Percentiles rank a stretch among this genome's conserved stretches.
phyloP scores from a whole-genome alignment of 2,113 vertebrate species.

The Megaceryle maxima region DNA sequence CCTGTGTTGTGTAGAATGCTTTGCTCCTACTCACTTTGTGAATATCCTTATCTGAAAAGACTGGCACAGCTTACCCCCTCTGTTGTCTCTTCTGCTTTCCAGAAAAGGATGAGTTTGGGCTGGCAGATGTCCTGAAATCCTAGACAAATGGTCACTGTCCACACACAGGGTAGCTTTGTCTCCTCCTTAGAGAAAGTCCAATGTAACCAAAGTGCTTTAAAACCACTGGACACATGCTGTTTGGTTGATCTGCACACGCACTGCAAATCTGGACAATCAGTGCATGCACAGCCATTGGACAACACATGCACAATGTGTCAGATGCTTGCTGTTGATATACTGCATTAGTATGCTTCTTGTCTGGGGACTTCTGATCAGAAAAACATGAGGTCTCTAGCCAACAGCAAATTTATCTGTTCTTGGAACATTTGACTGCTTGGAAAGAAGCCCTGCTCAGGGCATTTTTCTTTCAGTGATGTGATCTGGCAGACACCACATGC shows the following conservation, averaged over 20 bases:
- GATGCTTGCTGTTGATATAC: background rate
- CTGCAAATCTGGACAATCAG: background rate
- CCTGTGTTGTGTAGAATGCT: background rate
- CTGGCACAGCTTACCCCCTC: background rate
- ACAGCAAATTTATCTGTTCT: background rate
- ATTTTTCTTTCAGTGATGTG: background rate
- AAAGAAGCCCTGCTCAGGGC: background rate
- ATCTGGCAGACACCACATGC: background rate
- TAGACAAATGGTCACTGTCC: background rate
- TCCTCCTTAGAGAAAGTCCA: background rate
- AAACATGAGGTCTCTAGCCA: background rate
- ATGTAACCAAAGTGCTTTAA: background rate
- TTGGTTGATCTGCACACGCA: accelerated
- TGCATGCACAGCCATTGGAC: background rate
- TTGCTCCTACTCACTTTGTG: background rate
- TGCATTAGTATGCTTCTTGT: background rate
- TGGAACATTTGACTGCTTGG: background rate
- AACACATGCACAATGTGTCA: background rate
- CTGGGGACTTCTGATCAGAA: background rate
- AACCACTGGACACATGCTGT: background rate
- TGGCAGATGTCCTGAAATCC: background rate
- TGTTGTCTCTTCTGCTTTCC: background rate
- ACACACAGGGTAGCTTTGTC: background rate
- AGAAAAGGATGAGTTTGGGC: background rate
- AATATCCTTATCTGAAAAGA: background rate